Evolutionary conservation across 2,797 vertebrate species (phyloP).

Genomic region (Oceanodroma leucorhoa): DNA sequence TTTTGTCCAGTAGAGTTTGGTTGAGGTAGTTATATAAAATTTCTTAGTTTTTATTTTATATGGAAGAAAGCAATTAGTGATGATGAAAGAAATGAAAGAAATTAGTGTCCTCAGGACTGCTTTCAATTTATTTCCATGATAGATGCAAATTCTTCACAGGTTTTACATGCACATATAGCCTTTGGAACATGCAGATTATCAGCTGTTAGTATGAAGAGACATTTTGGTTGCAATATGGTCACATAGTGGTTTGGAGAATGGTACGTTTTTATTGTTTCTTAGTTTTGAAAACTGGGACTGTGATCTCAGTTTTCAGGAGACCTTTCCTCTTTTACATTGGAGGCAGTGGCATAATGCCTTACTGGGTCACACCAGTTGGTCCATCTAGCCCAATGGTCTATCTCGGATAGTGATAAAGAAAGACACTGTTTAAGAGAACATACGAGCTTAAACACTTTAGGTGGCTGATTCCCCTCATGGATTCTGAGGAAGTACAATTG

Average conservation of each 20-base stretch:
- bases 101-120: not conserved
- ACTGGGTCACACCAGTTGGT: not conserved
- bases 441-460: not conserved
- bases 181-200: not conserved
- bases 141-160: not conserved
- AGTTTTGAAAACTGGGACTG: not conserved
- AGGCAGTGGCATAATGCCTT: not conserved
- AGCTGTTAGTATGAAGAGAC: not conserved
- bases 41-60: not conserved
- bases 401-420: not conserved
- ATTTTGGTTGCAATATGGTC: not conserved
- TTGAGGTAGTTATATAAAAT: not conserved
- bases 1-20: not conserved
- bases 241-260: not conserved
- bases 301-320: not conserved
- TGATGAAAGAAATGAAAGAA: not conserved
- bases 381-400: not conserved
- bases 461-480: not conserved
- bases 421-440: not conserved
- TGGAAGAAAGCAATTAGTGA: not conserved
- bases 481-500: not conserved
- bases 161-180: not conserved
- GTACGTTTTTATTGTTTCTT: not conserved
- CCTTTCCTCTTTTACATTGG: not conserved
- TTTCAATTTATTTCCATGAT: not conserved